Base-by-base conservation (phyloP, 2,888 invertebrate species). In the Sinelater perroti region DNA sequence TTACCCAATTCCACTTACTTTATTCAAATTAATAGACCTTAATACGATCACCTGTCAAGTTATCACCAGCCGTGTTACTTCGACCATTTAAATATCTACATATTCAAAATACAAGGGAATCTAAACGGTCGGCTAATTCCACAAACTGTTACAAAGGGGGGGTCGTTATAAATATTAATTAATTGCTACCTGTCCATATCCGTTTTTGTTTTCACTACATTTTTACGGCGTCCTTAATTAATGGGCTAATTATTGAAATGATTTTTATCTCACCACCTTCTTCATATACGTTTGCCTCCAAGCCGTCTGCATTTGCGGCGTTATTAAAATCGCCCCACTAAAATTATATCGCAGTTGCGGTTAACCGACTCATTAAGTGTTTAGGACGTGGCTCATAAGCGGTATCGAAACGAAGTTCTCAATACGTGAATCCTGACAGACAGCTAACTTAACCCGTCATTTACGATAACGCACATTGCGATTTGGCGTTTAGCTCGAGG, bases 401-500 rank as follows among this genome's bases (percentile, higher is more conserved):
- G n/a, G n/a, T n/a, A n/a, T n/a, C n/a, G n/a, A n/a, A n/a, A n/a
- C n/a, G n/a, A n/a, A n/a, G n/a, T n/a, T n/a, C n/a, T n/a, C n/a
- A n/a, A n/a, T n/a, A n/a, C n/a, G n/a, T n/a, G n/a, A n/a, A n/a
- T n/a, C n/a, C 38, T 57, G 51, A 56, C 40, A 38, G 57, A 57
- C 57, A 57, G 50, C 60, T 51, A 30, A 46, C 42, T 59, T 42
- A 56, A 59, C 52, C 62, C 59, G 53, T 59, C 60, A 58, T 51
- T 61, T 58, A 33, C 61, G 63, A 63, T 61, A 60, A 63, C 63
- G 61, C 63, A 58, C 63, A 63, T 50, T 51, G 44, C 45, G 47
- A 54, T 56, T 40, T 38, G 57, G 52, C 57, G 57, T 52, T 57
- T 47, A 51, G 38, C 18, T 31, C 52, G 52, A 47, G 51, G 46